Base-by-base conservation (phyloP, 2,888 invertebrate genomes). In the Orchesellides sinensis region DNA sequence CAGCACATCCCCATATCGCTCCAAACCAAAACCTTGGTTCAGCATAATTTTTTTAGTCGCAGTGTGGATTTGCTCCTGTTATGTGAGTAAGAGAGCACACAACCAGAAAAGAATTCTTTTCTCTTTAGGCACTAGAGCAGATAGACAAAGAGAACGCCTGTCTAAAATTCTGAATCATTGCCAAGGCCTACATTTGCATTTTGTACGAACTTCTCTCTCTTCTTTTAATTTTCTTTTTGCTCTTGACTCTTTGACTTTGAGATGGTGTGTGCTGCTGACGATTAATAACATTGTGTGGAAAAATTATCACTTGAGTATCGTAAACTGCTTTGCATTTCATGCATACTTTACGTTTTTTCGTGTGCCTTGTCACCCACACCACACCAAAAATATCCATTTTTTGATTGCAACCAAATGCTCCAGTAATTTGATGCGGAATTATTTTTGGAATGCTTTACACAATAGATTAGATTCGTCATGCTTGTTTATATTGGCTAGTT, bases 161-260 rank as follows among this genome's bases (percentile, higher is more conserved):
- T 56, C 17, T 21, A 49, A 73, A 61, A 52, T 63, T 77, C 75
- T 77, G 75, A 77, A 77, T 77, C 75, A 77, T 68, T 77, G 75
- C 75, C 75, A 77, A 77, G 75, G 75, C 75, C 75, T 68, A 68
- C 75, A 54, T 77, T 77, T 77, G 56, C 75, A 77, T 77, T 75
- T 65, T 47, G 25, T 40, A 12, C 19, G 10, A 54, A 8, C 5
- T 47, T 10, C 61, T 29, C 23, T 63, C 21, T 27, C 23, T 10
- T 23, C 29, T 61, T 61, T 49, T 49, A 47, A 59, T 61, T 19
- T n/a, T 23, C 49, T n/a, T 47, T 49, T 21, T 75, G 54, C 56
- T 54, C 75, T 75, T 65, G 74, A 66, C 66, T 75, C n/a, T 40
- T 27, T 75, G 74, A 75, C 74, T 74, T 52, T 65, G 52, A 74